Evolutionary conservation across 2,888 invertebrate species (phyloP).

Genomic region (Meliscaeva auricollis): DNA sequence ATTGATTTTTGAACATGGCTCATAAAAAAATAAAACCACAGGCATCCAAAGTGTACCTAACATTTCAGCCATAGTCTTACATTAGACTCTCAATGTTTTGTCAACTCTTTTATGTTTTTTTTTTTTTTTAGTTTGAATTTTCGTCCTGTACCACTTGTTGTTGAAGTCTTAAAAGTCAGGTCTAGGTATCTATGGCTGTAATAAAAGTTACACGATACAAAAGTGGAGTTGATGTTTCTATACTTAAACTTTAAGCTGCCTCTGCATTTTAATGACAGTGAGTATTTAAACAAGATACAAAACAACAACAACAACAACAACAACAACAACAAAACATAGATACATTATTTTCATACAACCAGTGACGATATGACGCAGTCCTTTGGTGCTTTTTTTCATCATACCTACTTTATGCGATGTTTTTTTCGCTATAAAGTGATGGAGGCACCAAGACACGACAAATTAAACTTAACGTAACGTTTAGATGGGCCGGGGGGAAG

Average conservation of each 20-base stretch:
- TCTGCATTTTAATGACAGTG: slow-evolving; percentile 23
- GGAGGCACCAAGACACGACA: slow-evolving; percentile 15
- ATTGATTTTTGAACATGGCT: slow-evolving; percentile 32
- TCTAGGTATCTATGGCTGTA: background rate
- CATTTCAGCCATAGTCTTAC: background rate
- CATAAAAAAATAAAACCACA: slow-evolving; percentile 20
- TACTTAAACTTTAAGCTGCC: background rate
- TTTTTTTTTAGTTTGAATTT: background rate
- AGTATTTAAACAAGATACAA: slow-evolving; percentile 19
- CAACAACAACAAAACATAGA: background rate
- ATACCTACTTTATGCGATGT: background rate
- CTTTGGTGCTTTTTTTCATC: slow-evolving; percentile 4
- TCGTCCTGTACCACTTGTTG: too few species aligned
- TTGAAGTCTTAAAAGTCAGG: slow-evolving; percentile 18
- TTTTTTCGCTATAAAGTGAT: background rate
- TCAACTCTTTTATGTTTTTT: slow-evolving; percentile 13
- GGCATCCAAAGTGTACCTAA: background rate
- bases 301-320: too few species aligned
- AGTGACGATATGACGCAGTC: background rate
- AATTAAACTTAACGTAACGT: slow-evolving; percentile 4
- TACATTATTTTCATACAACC: too few species aligned
- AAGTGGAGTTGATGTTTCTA: background rate
- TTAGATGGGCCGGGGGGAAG: background rate
- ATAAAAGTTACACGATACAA: slow-evolving; percentile 20
- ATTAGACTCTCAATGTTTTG: slow-evolving; percentile 11